These are phyloP conservation scores for Hippocampus guttulatus DNA, from an alignment of 2,113 vertebrate species.

Conservation along the genomic window DNA sequence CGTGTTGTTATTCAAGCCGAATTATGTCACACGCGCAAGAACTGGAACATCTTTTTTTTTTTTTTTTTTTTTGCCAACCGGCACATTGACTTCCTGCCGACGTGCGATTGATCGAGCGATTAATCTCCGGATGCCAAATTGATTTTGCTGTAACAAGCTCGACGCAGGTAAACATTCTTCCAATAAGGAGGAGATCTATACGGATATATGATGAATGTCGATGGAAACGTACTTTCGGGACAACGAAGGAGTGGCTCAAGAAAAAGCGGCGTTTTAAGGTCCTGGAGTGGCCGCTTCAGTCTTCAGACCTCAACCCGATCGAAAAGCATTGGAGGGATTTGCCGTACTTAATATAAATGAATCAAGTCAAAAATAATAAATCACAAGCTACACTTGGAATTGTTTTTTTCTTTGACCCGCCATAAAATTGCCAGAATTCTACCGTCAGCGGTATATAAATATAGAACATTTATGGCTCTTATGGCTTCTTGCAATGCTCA, in stretches of 20 bases:
- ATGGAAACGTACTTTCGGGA: neutral
- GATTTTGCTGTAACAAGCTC: neutral
- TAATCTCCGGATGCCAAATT: neutral
- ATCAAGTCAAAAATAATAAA: neutral
- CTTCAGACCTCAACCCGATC: neutral
- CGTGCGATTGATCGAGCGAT: neutral
- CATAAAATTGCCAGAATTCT: conserved; percentile 34
- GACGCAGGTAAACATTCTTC: neutral
- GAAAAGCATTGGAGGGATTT: neutral
- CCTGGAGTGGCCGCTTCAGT: neutral
- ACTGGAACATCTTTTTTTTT: conserved; percentile 5
- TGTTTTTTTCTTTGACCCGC: conserved; percentile 5
- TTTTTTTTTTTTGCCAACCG: neutral
- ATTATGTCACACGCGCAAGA: neutral
- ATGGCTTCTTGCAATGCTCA: conserved; percentile 31
- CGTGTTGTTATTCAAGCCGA: neutral
- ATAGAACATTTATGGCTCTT: conserved; percentile 40
- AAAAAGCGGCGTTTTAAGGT: neutral
- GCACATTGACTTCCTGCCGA: neutral
- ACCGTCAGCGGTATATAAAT: conserved; percentile 19
- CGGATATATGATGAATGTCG: neutral
- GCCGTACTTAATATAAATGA: neutral
- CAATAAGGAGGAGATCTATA: neutral
- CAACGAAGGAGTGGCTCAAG: neutral
- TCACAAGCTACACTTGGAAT: too few relatives aligned